Evolutionary conservation across 2,888 invertebrate genomes (phyloP).

Genomic region (Anthoptus insignis): DNA sequence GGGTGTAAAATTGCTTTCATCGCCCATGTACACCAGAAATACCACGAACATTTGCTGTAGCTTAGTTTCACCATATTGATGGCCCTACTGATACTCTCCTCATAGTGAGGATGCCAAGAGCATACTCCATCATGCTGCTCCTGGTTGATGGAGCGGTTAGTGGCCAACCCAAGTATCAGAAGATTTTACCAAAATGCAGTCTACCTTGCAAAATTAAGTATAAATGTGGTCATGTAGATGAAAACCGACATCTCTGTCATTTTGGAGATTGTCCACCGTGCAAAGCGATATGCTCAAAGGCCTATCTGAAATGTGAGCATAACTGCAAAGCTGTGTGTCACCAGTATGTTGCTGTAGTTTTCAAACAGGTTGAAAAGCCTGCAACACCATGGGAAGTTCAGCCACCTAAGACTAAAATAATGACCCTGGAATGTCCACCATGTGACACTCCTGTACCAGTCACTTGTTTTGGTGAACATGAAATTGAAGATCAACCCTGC

Average conservation of each 20-base stretch:
- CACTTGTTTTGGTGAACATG: slow-evolving; percentile 91
- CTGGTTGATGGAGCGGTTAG: too few relatives aligned
- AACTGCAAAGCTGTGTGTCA: slow-evolving; percentile 92
- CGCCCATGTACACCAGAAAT: too few relatives aligned
- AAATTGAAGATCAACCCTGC: slow-evolving; percentile 90
- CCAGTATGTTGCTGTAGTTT: slow-evolving; percentile 89
- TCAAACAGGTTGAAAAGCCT: slow-evolving; percentile 86
- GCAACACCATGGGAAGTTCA: slow-evolving; percentile 90
- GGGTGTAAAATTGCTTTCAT: too few relatives aligned
- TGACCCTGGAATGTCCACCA: slow-evolving; percentile 90
- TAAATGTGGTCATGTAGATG: slow-evolving; percentile 93
- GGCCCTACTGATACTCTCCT: too few relatives aligned
- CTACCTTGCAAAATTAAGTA: slow-evolving; percentile 92
- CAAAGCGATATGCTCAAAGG: slow-evolving; percentile 90
- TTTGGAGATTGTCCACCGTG: slow-evolving; percentile 95
- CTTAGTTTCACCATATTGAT: too few relatives aligned
- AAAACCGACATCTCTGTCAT: slow-evolving; percentile 93
- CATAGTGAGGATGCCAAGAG: too few relatives aligned
- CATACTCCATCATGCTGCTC: too few relatives aligned
- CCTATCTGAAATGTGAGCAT: slow-evolving; percentile 88
- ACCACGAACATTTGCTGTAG: too few relatives aligned
- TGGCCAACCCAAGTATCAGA: too few relatives aligned
- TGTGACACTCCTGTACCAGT: slow-evolving; percentile 91
- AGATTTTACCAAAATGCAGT: slow-evolving; percentile 93
- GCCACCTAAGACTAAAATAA: slow-evolving; percentile 78